Evolutionary conservation across 1,140 invertebrate species (phyloP).

Genomic region (Drosophila kanapiae): DNA sequence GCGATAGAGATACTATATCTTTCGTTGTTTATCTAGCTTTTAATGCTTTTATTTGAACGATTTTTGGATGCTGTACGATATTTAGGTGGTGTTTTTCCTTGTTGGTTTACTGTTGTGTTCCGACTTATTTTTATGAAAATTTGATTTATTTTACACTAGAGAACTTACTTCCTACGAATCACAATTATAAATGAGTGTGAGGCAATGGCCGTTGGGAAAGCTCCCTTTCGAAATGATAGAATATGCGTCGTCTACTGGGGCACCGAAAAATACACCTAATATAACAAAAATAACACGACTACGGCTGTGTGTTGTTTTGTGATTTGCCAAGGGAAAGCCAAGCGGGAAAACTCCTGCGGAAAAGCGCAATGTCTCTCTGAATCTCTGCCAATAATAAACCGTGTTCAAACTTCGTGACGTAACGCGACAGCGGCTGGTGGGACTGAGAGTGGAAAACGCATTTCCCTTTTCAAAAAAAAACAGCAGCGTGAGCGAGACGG

Average conservation of each 20-base stretch:
- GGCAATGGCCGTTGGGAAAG: conserved; percentile 31
- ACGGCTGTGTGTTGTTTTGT: not conserved
- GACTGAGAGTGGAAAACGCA: conserved; percentile 36
- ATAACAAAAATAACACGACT: conserved; percentile 6
- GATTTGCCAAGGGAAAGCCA: not conserved
- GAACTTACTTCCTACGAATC: conserved; percentile 80
- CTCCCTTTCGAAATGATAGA: conserved; percentile 37
- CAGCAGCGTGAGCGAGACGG: conserved; percentile 20
- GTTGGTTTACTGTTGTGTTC: conserved; percentile 69
- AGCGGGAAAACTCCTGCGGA: conserved; percentile 18
- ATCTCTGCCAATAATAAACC: conserved; percentile 2
- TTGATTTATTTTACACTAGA: conserved; percentile 74
- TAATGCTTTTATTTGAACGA: conserved; percentile 20
- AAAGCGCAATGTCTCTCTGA: conserved; percentile 13
- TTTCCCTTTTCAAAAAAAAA: conserved; percentile 38
- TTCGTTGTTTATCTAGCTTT: conserved; percentile 13
- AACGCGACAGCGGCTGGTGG: conserved; percentile 37
- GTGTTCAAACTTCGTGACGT: conserved; percentile 30
- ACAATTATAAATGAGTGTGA: conserved; percentile 77
- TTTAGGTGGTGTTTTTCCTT: conserved; percentile 44
- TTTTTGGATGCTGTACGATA: conserved; percentile 21
- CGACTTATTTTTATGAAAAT: conserved; percentile 60
- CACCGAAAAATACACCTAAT: conserved; percentile 16
- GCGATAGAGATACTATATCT: conserved; percentile 10
- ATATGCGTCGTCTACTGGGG: conserved; percentile 46